Evolutionary conservation across 2,888 invertebrate genomes (phyloP), one percentile per base, ranked within the genome.

Genomic region (Pseudanteris insignis): DNA sequence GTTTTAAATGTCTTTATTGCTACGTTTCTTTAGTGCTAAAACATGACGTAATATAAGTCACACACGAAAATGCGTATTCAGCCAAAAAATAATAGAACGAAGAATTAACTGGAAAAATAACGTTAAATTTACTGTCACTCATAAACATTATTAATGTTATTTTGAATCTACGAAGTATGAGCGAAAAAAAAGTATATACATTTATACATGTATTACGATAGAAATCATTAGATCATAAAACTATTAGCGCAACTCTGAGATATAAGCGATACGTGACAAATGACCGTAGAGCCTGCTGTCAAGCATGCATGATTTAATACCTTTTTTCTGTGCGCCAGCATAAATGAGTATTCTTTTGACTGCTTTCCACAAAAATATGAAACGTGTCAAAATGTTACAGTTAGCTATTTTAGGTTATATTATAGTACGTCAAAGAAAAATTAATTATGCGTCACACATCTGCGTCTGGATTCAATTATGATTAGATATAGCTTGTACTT

Each of bases 291-390:
- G 7, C 36, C 36, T 36, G 36, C 2, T 21, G 6, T 10, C 10
- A 21, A 18, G 21, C 21, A 36, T 13, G 10, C 2, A 21, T 21
- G 6, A 21, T 21, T 25, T 25, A 37, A 37, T 37, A 12, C 7
- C n/a, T 25, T 13, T 1, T n/a, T 2, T 10, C 2, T 37, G 25
- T 37, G 37, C 25, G 13, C 8, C 2, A n/a, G 37, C 37, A 37
- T 25, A 37, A 37, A 37, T 25, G 21, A 34, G 9, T 21, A 8
- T 18, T 6, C 34, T n/a, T n/a, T n/a, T n/a, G n/a, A n/a, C n/a
- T n/a, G n/a, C n/a, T n/a, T n/a, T n/a, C n/a, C n/a, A n/a, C n/a
- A n/a, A n/a, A n/a, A n/a, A n/a, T n/a, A n/a, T n/a, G n/a, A n/a
- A 21, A 7, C 21, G 21, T 21, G 21, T 5, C 21, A 21, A 13